phyloP scores from a whole-genome alignment of 2,888 invertebrate genomes.

The Agonopterix subpropinquella region DNA sequence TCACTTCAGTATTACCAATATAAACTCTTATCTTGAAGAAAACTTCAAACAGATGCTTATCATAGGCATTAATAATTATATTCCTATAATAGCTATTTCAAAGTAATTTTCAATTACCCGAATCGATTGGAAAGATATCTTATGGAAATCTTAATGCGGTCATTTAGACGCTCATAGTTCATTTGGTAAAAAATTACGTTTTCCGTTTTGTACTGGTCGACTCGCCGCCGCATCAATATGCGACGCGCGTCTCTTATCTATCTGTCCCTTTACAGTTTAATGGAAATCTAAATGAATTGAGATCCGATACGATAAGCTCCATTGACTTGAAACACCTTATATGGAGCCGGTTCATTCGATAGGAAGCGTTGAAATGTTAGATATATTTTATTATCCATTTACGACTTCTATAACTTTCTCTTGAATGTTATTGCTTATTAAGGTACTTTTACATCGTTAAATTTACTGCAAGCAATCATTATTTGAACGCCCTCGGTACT shows the following conservation, averaged over 20 bases:
- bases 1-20: too few relatives aligned
- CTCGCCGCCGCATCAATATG: slow-evolving; percentile 50
- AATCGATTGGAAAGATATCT: slow-evolving; percentile 42
- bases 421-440: neutral
- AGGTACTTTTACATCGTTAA: too few relatives aligned
- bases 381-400: slow-evolving; percentile 29
- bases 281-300: slow-evolving; percentile 68
- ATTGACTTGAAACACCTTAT: slow-evolving; percentile 59
- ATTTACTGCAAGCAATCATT: too few relatives aligned
- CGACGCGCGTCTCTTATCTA: slow-evolving; percentile 59
- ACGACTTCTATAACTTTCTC: slow-evolving; percentile 4
- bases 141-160: slow-evolving; percentile 55
- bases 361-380: slow-evolving; percentile 48
- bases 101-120: slow-evolving; percentile 7
- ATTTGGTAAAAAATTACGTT: slow-evolving; percentile 38
- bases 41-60: too few relatives aligned
- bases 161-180: slow-evolving; percentile 51
- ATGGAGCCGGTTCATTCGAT: slow-evolving; percentile 45
- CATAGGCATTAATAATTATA: too few relatives aligned
- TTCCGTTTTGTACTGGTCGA: slow-evolving; percentile 39
- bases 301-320: slow-evolving; percentile 68
- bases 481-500: too few relatives aligned
- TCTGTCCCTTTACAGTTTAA: slow-evolving; percentile 60
- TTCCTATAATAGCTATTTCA: too few relatives aligned
- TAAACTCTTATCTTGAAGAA: too few relatives aligned